Percentiles rank a stretch among this genome's conserved stretches.
These are phyloP conservation scores for Plemyria rubiginata DNA, from an alignment of 2,888 invertebrate genomes.

Conservation along the genomic window DNA sequence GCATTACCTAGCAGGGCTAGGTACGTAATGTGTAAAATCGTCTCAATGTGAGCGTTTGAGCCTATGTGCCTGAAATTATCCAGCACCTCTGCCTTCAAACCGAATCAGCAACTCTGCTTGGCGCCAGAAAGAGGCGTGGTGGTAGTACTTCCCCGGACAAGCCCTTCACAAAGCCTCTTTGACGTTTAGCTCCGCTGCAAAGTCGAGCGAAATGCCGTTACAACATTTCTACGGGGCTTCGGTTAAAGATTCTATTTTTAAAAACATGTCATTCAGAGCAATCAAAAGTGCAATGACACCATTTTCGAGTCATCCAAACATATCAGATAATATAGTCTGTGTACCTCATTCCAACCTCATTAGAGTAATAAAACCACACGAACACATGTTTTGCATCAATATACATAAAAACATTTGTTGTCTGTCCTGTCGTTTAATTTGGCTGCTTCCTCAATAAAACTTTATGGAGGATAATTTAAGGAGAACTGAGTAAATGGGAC, in stretches of 20 bases:
- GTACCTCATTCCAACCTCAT: conserved; percentile 26
- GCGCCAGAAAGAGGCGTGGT: too few species aligned
- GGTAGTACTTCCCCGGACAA: too few species aligned
- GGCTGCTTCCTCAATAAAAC: conserved; percentile 77
- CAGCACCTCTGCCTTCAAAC: too few species aligned
- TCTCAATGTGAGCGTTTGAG: too few species aligned
- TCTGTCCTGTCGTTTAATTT: conserved; percentile 59
- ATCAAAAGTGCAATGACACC: conserved; percentile 23
- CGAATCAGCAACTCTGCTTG: too few species aligned
- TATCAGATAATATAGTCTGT: neutral
- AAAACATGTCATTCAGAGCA: neutral
- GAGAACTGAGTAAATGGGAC: conserved; percentile 49
- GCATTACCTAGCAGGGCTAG: too few species aligned
- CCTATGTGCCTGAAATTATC: too few species aligned
- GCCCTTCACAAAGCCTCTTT: too few species aligned
- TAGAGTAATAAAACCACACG: conserved; percentile 19
- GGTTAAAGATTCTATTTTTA: neutral
- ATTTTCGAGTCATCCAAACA: neutral
- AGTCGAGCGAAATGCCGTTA: too few species aligned
- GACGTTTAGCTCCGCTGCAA: too few species aligned
- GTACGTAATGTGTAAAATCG: too few species aligned
- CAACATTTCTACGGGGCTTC: too few species aligned
- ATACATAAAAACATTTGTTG: conserved; percentile 15
- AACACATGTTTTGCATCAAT: conserved; percentile 29
- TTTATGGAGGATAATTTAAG: conserved; percentile 74